Base-by-base conservation (phyloP, 2,797 vertebrate species). In the Pangasius djambal region DNA sequence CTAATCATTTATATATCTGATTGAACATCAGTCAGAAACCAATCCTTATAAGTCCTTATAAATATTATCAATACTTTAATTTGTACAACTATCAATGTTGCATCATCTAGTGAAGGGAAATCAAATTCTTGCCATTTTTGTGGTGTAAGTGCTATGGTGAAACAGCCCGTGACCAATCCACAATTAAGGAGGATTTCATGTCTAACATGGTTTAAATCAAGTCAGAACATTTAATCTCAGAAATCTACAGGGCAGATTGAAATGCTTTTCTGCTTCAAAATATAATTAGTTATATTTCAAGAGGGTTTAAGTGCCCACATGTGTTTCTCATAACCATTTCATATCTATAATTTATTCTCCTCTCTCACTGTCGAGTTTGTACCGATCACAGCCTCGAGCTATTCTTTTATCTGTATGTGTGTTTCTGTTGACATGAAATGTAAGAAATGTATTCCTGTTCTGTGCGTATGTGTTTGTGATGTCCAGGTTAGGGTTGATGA, bases 131-230 rank as follows among this genome's bases (percentile, higher is more conserved):
- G 85, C 50, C 20, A 61, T 63, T 59, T 85, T 63, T 70, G 52
- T 69, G 48, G 31, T 55, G 75, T n/a, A 81, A 52, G 85, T 40
- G 37, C 50, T 74, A 52, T 55, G 15, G 22, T 28, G 78, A 48
- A 78, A 70, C 55, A 44, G 31, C 44, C 59, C 34, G 22, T 81
- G 63, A 55, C 37, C 82, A 74, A 37, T 69, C 69, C 79, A 57
- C 79, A 78, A 70, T 63, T 75, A n/a, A 85, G 89, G 75, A 83
- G 88, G 88, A 93, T 94, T 94, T 94, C 92, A 93, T 93, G 92
- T 89, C 88, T 92, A 93, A 88, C 92, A 92, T 94, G 94, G 91
- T 95, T 96, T 94, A 92, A 84, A 95, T 95, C 92, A 94, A 48
- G 81, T 91, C 84, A 78, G 61, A 70, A 87, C 57, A 15, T 86